These are phyloP conservation scores for Saguinus midas DNA, from an alignment of 2,113 vertebrate genomes.

Conservation along the genomic window DNA sequence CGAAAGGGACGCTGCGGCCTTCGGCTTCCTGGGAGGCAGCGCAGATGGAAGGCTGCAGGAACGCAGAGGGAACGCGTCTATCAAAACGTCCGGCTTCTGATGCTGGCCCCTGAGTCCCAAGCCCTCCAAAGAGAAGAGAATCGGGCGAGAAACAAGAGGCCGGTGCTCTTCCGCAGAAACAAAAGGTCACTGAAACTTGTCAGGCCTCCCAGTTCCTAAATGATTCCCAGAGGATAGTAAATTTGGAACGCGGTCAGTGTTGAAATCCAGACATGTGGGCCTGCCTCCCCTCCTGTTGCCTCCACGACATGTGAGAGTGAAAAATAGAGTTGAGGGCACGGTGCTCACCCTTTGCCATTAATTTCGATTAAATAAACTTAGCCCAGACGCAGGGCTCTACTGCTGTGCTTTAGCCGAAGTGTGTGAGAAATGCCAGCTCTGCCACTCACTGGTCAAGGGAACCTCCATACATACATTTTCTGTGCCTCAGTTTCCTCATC, in stretches of 20 bases:
- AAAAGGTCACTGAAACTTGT: slow-evolving; percentile 5
- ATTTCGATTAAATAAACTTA: not conserved
- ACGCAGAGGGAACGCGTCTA: not conserved
- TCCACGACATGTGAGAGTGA: not conserved
- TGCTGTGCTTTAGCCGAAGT: not conserved
- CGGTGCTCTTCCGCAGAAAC: not conserved
- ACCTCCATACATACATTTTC: not conserved
- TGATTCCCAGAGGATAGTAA: slow-evolving; percentile 9
- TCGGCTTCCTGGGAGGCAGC: not conserved
- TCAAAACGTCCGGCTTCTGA: not conserved
- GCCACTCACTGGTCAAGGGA: not conserved
- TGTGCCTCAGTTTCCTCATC: not conserved
- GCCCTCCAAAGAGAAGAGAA: not conserved
- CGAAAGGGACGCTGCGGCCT: not conserved
- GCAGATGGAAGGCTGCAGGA: not conserved
- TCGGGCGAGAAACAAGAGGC: not conserved
- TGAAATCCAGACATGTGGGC: not conserved
- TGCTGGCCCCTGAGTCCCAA: not conserved
- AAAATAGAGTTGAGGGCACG: not conserved
- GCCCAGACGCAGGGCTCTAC: no score
- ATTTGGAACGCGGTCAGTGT: not conserved
- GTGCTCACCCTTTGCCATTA: no score
- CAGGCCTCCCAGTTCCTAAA: not conserved
- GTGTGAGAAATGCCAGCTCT: not conserved
- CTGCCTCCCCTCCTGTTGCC: not conserved